These are phyloP conservation scores for Coracopsis vasa DNA, from an alignment of 2,113 vertebrate genomes.

Conservation along the genomic window DNA sequence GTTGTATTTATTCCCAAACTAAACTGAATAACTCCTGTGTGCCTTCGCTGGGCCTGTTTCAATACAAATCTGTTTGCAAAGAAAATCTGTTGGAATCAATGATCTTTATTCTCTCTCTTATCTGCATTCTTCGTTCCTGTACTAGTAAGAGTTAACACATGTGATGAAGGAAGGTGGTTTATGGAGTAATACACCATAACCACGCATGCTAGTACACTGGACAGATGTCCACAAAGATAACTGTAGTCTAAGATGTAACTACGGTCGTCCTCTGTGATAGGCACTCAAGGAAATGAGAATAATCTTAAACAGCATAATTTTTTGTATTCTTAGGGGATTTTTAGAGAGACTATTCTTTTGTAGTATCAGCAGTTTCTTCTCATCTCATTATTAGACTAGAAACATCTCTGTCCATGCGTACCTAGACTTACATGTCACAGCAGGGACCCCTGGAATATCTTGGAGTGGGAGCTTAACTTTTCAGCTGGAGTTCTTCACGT, in stretches of 20 bases:
- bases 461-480: background rate
- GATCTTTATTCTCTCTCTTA: background rate
- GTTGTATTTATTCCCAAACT: background rate
- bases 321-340: background rate
- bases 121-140: background rate
- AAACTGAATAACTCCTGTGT: background rate
- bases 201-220: background rate
- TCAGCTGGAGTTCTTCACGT: background rate
- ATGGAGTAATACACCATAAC: background rate
- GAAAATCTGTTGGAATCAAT: background rate
- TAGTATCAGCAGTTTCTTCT: background rate
- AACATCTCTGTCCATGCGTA: fast-evolving
- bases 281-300: background rate
- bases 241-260: background rate
- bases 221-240: background rate
- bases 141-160: background rate
- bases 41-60: background rate
- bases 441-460: background rate
- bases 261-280: background rate
- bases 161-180: background rate
- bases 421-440: no score
- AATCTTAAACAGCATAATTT: background rate
- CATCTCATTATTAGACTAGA: background rate
- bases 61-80: background rate
- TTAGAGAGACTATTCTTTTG: background rate